Evolutionary conservation across 1,140 invertebrate species (phyloP), one percentile per base, ranked within the genome.

Genomic region (Conopomorpha cramerella): DNA sequence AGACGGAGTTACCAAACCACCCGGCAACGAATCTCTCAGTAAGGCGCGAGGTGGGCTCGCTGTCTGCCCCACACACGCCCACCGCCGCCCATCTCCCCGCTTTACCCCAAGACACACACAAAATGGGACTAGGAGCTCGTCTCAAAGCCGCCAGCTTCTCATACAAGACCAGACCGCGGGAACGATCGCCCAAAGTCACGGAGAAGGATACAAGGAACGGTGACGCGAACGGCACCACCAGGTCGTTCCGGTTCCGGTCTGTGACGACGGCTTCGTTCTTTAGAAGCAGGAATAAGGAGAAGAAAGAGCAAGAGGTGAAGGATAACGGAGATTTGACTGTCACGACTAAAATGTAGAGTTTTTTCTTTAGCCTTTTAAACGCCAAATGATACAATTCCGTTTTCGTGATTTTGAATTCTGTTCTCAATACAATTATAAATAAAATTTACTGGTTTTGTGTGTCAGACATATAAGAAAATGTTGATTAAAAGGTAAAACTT

Each of bases 141-240:
- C 39, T 73, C 3, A 71, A 74, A 40, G 70, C 70, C 2, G 60
- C 64, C 14, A 71, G 66, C 36, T 74, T 74, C 48, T 68, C 70
- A 1, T 66, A 64, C 45, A 46, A 58, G 2, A 52, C 54, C 3
- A 32, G 62, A 3, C 64, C 64, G 4, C 34, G 54, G 8, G 66
- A 71, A 12, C 45, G 51, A 2, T 63, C 63, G 0, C 67, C 61
- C 1, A 59, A 65, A 30, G 40, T 58, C 4, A 43, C 30, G 18
- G 59, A 67, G 16, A 49, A 55, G 12, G 50, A 39, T 6, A 52
- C 53, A 10, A 37, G 16, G 3, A 42, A 39, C 0, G 49, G 55
- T 0, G 32, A 58, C 0, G 44, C 50, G 1, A 71, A 74, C 41
- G 70, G 66, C 3, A 49, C 56, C 1, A 57, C 58, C 0, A 58